Conservation (phyloP, 1,140 invertebrate genomes). For the Bombus ignitus region DNA sequence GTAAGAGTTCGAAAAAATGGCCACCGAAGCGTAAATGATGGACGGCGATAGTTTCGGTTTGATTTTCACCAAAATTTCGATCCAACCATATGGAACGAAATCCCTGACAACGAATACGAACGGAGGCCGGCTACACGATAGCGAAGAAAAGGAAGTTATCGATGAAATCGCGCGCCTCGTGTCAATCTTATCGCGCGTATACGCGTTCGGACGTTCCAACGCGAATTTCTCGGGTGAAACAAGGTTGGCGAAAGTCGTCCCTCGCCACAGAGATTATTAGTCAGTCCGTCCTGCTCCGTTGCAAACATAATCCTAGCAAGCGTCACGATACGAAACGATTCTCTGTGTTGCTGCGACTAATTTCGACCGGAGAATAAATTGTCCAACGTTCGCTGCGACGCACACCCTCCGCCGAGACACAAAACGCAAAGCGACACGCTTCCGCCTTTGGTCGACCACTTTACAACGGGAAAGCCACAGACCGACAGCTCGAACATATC, state of each 20-base stretch:
- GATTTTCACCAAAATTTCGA: background rate
- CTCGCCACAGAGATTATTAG: constrained; percentile 45
- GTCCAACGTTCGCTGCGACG: background rate
- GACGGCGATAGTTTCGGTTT: background rate
- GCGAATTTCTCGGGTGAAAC: constrained; percentile 31
- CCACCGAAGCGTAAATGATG: background rate
- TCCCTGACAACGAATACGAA: too few species aligned
- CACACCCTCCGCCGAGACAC: background rate
- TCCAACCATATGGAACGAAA: background rate
- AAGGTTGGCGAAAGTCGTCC: constrained; percentile 59
- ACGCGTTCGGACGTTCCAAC: background rate
- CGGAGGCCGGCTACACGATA: too few species aligned
- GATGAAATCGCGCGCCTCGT: too few species aligned
- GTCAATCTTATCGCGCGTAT: background rate
- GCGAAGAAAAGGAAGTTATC: too few species aligned
- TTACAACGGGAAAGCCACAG: constrained; percentile 44
- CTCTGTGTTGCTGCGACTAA: background rate
- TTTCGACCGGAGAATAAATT: background rate
- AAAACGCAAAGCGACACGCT: constrained; percentile 28
- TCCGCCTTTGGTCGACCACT: constrained; percentile 51
- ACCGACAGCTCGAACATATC: constrained; percentile 6
- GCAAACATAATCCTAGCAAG: accelerated
- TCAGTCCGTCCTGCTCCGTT: background rate
- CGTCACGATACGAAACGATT: background rate
- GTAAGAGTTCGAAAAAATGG: background rate